Conservation (phyloP, 2,797 vertebrate species). For the Eupleurogrammus muticus region DNA sequence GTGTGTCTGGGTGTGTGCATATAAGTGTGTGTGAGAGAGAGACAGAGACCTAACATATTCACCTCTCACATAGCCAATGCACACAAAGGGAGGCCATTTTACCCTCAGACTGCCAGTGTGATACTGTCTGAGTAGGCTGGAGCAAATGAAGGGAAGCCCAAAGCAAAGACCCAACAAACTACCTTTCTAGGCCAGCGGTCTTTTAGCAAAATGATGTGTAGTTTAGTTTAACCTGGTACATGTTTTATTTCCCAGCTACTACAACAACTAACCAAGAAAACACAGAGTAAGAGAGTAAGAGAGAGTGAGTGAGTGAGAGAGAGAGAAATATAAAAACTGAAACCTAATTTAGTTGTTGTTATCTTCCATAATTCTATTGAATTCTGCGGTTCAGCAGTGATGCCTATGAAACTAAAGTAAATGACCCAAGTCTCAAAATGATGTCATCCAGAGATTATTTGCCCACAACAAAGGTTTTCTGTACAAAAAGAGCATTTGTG, state of each 20-base stretch:
- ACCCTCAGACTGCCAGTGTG: constrained; percentile 38
- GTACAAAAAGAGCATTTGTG: background rate
- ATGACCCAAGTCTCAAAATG: background rate
- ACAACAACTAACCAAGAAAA: background rate
- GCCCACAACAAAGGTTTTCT: background rate
- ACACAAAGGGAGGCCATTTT: constrained; percentile 58
- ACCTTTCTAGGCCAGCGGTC: constrained; percentile 14
- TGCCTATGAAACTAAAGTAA: background rate
- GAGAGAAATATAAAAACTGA: constrained; percentile 11
- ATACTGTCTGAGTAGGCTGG: constrained; percentile 39
- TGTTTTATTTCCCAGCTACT: background rate
- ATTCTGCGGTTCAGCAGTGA: constrained; percentile 19
- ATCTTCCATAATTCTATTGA: background rate
- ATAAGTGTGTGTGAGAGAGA: constrained; percentile 8
- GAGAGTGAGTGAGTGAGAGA: background rate
- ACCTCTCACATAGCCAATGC: constrained; percentile 40
- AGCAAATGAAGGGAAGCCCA: constrained; percentile 38
- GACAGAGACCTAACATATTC: constrained; percentile 52
- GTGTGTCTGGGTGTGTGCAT: constrained; percentile 51
- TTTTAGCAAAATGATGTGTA: constrained; percentile 24
- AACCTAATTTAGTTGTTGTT: background rate
- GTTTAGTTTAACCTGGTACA: background rate
- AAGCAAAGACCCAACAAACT: constrained; percentile 11
- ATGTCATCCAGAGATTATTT: background rate
- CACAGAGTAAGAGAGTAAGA: background rate